Base-by-base conservation (phyloP, 2,888 invertebrate species). In the Eupithecia exiguata region DNA sequence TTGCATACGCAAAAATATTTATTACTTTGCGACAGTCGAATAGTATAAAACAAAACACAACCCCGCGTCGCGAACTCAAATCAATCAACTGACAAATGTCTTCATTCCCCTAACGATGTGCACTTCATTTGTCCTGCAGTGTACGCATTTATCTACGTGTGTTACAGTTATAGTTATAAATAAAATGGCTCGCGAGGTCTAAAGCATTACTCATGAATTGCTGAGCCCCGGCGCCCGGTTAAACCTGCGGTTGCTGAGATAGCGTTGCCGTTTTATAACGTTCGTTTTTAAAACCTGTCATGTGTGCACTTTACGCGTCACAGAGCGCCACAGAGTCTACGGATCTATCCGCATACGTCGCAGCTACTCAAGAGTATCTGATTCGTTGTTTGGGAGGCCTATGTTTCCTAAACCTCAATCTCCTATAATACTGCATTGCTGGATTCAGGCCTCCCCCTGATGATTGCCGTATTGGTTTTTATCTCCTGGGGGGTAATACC, bases 121-220 rank as follows among this genome's bases (percentile, higher is more conserved):
- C 78, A 79, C 81, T 80, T 79, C 79, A 80, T 82, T 84, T 77
- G 80, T 77, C 80, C 77, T 75, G 82, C 82, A 84, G 83, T 83
- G 82, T 84, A 85, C 79, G 81, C 89, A 90, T 91, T 89, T 87
- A 88, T 91, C 90, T 88, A 79, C 85, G 87, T 89, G 83, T 87
- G 89, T 86, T 90, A 91, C 92, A 88, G 90, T 91, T 92, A 91
- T 84, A 85, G 87, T 86, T 89, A 90, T 91, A 91, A 91, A 92
- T 90, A 90, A 87, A 84, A 83, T 81, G 79, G 83, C 82, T 80
- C 77, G 78, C 81, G 77, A 81, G 86, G 84, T 83, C 84, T 85
- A 81, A 83, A 81, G 81, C 90, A 91, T 91, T 89, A 89, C 82
- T 91, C 90, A 89, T 84, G 84, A 80, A 83, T 83, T 83, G 84